These are phyloP conservation scores for Callipepla californica DNA, from an alignment of 2,113 vertebrate genomes.

Conservation along the genomic window DNA sequence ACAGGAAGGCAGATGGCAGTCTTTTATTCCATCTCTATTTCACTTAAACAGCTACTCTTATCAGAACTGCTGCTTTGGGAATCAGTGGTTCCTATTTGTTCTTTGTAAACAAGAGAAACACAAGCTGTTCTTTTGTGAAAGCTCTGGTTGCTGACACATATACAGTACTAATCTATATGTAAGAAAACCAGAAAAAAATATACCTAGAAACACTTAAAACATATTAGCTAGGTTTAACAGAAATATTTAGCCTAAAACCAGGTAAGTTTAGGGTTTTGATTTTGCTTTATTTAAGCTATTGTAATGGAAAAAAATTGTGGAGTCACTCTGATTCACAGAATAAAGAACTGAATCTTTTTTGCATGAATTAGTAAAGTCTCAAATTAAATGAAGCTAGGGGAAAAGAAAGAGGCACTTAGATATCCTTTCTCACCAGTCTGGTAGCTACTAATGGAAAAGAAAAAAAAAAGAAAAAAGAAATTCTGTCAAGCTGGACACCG, in stretches of 20 bases:
- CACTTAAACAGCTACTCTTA: slow-evolving; percentile 54
- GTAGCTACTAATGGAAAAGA: not conserved
- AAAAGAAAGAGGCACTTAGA: not conserved
- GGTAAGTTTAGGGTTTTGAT: not conserved
- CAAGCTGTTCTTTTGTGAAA: not conserved
- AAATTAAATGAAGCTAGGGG: not conserved
- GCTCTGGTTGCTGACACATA: not conserved
- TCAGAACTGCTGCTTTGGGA: slow-evolving; percentile 33
- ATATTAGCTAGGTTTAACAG: not conserved
- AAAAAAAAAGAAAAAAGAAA: not conserved
- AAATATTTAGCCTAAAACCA: not conserved
- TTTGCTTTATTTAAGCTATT: not conserved
- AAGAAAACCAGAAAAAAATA: not conserved
- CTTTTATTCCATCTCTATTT: slow-evolving; percentile 48
- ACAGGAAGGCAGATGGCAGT: slow-evolving; percentile 59
- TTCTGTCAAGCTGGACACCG: slow-evolving; percentile 5
- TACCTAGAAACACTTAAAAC: not conserved
- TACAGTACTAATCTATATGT: not conserved
- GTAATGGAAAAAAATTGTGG: not conserved
- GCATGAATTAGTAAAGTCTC: not conserved
- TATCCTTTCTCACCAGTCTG: slow-evolving; percentile 7
- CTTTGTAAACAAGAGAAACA: not conserved
- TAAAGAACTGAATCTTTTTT: not conserved
- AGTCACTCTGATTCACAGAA: not conserved
- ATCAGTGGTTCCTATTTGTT: not conserved